Percentiles rank a stretch among this genome's conserved stretches.
Evolutionary conservation across 1,140 invertebrate genomes (phyloP).

Genomic region (Atopsyche davidsoni): DNA sequence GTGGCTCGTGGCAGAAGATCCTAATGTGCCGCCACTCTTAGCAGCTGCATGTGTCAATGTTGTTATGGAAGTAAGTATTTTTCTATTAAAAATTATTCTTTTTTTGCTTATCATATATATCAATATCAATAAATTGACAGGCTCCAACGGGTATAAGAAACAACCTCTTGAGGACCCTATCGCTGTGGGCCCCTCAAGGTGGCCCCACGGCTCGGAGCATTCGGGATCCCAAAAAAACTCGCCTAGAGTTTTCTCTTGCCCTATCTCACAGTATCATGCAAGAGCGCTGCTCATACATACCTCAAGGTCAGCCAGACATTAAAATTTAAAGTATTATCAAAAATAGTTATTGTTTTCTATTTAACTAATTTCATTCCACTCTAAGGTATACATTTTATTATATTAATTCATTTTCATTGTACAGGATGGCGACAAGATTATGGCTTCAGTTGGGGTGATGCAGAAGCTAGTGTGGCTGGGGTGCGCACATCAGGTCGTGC

Average conservation of each 20-base stretch:
- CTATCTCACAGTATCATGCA: conserved; percentile 73
- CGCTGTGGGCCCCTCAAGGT: conserved; percentile 34
- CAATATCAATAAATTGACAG: conserved; percentile 55
- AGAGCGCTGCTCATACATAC: conserved; percentile 81
- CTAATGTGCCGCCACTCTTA: conserved; percentile 18
- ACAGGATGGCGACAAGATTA: conserved; percentile 26
- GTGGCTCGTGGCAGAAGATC: conserved; percentile 25
- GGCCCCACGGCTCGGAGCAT: conserved; percentile 18
- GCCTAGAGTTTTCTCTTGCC: conserved; percentile 38
- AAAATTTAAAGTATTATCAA: no score
- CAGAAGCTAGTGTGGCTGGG: conserved; percentile 13
- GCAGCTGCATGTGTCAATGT: conserved; percentile 21
- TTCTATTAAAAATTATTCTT: neutral
- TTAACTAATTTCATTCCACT: no score
- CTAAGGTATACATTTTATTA: neutral
- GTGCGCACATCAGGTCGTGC: conserved; percentile 9
- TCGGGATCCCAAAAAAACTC: conserved; percentile 34
- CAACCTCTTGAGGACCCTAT: conserved; percentile 49
- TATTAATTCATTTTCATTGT: conserved; percentile 1
- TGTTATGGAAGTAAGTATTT: conserved; percentile 22
- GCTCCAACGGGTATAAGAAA: conserved; percentile 59
- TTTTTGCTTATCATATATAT: conserved; percentile 58
- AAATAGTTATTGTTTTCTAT: no score
- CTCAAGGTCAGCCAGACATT: conserved; percentile 38
- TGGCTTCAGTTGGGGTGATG: conserved; percentile 26